Conservation (phyloP, 1,140 invertebrate genomes). For the Drosophila nebulosa region DNA sequence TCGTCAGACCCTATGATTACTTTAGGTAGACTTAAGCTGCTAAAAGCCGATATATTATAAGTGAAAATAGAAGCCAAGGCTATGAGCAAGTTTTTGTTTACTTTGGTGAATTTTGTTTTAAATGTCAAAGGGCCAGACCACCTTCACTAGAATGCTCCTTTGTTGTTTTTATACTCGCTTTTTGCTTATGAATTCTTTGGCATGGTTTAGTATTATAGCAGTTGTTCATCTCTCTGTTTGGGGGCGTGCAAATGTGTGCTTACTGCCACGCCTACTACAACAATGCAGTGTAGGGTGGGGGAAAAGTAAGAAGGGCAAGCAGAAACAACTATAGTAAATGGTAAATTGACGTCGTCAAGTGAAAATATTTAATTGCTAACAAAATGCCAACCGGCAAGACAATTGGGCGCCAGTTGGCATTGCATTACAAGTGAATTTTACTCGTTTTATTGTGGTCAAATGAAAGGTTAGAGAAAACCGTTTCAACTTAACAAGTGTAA, state of each 20-base stretch:
- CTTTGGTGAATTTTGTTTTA: conserved; percentile 7
- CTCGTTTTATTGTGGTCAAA: background rate
- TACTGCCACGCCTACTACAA: background rate
- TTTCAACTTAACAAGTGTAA: background rate
- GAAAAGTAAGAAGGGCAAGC: background rate
- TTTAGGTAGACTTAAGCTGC: no score
- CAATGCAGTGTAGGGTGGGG: no score
- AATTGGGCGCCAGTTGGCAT: conserved; percentile 50
- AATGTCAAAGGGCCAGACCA: background rate
- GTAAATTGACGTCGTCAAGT: conserved; percentile 57
- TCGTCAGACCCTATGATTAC: no score
- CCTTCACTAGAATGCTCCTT: background rate
- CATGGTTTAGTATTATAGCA: conserved; percentile 24
- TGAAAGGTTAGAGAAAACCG: background rate
- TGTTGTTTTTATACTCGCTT: background rate
- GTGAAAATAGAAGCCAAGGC: background rate
- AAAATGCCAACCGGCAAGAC: conserved; percentile 44
- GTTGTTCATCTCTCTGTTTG: background rate
- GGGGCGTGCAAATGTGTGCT: no score
- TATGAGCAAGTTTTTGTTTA: background rate
- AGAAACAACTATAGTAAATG: conserved; percentile 32
- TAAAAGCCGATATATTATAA: background rate
- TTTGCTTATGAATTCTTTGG: conserved; percentile 38
- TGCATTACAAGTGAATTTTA: conserved; percentile 12
- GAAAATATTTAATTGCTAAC: conserved; percentile 76